These are phyloP conservation scores for Gasteruption jaculator DNA, from an alignment of 2,888 invertebrate genomes.

Conservation along the genomic window DNA sequence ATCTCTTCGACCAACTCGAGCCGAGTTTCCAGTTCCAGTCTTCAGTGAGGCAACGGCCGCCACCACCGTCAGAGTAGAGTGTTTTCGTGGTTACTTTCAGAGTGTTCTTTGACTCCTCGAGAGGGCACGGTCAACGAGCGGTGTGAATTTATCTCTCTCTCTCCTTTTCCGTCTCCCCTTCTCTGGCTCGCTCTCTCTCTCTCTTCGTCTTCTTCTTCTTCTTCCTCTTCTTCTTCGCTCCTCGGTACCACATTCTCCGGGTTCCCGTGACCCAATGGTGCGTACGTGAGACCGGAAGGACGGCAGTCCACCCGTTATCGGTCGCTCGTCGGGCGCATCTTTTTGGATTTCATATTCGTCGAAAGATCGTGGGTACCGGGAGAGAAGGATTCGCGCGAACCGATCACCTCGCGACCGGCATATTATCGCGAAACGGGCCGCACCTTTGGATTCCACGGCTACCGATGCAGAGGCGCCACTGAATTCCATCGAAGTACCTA, in stretches of 20 bases:
- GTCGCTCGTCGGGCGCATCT: too few relatives aligned
- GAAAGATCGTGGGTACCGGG: too few relatives aligned
- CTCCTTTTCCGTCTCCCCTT: slow-evolving; percentile 10
- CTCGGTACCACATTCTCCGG: slow-evolving; percentile 8
- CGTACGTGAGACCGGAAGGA: slow-evolving; percentile 11
- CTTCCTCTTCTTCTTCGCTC: slow-evolving; percentile 2
- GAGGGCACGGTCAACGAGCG: too few relatives aligned
- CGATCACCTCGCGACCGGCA: slow-evolving; percentile 21
- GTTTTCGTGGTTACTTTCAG: slow-evolving; percentile 8
- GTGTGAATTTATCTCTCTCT: neutral
- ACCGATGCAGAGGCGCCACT: slow-evolving; percentile 31
- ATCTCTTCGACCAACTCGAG: too few relatives aligned
- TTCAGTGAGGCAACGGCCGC: slow-evolving; percentile 46
- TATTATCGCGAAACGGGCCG: too few relatives aligned
- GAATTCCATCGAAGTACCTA: slow-evolving; percentile 27
- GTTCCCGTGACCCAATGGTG: slow-evolving; percentile 4
- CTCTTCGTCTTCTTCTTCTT: too few relatives aligned
- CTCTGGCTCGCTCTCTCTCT: too few relatives aligned
- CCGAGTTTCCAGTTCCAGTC: too few relatives aligned
- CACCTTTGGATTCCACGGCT: slow-evolving; percentile 41
- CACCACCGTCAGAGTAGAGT: slow-evolving; percentile 25
- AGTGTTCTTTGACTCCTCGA: neutral
- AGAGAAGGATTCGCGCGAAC: slow-evolving; percentile 23
- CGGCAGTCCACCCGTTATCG: neutral
- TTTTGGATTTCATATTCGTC: too few relatives aligned